These are phyloP conservation scores for Lithobates pipiens DNA, from an alignment of 2,797 vertebrate species.

Conservation along the genomic window DNA sequence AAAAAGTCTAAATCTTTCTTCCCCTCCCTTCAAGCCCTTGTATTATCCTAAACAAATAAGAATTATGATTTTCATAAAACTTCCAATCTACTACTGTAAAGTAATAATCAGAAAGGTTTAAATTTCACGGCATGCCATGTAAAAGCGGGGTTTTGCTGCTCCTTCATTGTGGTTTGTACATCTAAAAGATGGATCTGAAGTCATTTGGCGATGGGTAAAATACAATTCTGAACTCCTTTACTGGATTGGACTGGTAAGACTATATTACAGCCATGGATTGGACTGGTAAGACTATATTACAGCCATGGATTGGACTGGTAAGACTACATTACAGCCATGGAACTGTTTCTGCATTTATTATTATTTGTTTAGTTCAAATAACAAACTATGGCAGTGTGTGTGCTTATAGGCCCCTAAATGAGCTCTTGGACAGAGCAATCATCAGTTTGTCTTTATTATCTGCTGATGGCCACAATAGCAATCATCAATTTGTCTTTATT, in stretches of 20 bases:
- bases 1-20: constrained; percentile 42
- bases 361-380: too few relatives aligned
- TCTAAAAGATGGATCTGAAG: constrained; percentile 41
- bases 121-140: constrained; percentile 53
- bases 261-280: too few relatives aligned
- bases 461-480: too few relatives aligned
- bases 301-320: too few relatives aligned
- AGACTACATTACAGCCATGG: constrained; percentile 16
- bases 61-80: constrained; percentile 62
- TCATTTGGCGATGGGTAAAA: constrained; percentile 43
- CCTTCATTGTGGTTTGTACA: constrained; percentile 52
- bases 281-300: too few relatives aligned
- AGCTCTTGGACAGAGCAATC: too few relatives aligned
- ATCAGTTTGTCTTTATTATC: too few relatives aligned
- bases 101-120: constrained; percentile 60
- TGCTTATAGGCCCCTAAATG: too few relatives aligned
- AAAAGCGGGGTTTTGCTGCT: constrained; percentile 43
- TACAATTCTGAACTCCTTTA: constrained; percentile 24
- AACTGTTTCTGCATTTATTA: background rate
- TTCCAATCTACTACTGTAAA: constrained; percentile 59
- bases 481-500: too few relatives aligned
- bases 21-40: constrained; percentile 6
- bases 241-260: background rate
- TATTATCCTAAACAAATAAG: constrained; percentile 42
- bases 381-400: too few relatives aligned